These are phyloP conservation scores for Eucidaris tribuloides DNA, from an alignment of 35 echinoderm and acorn worm species.

Conservation along the genomic window DNA sequence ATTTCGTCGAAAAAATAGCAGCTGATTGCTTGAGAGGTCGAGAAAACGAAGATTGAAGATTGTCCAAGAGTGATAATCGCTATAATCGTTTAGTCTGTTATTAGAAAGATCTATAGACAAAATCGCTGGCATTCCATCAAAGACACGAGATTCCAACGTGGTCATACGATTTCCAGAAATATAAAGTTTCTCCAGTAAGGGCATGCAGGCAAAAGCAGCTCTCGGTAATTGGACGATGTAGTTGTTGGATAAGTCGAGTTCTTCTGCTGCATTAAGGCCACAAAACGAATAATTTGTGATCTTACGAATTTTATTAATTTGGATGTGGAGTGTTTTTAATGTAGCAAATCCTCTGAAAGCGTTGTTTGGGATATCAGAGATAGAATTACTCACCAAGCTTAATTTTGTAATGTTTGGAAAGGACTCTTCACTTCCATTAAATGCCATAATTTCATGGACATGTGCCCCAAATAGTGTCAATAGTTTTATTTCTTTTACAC, in stretches of 20 bases:
- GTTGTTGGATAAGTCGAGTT: slow-evolving; percentile 3
- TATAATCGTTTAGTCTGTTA: not conserved
- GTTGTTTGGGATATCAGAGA: not conserved
- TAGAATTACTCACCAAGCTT: not conserved
- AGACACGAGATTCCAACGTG: not conserved
- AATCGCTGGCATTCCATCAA: not conserved
- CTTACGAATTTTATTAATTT: not conserved
- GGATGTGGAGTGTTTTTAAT: not conserved
- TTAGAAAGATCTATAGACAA: not conserved
- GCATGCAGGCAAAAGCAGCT: not conserved
- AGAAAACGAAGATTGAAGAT: not conserved
- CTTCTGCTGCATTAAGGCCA: not conserved
- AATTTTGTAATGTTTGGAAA: not conserved
- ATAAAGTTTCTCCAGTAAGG: not conserved
- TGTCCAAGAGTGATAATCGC: not conserved
- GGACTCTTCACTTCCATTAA: not conserved
- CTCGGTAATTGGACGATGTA: not conserved
- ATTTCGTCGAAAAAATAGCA: not conserved
- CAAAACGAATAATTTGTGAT: not conserved
- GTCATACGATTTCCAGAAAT: not conserved
- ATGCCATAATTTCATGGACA: not conserved
- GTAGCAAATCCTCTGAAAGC: not conserved
- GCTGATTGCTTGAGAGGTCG: not conserved
- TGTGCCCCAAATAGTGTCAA: not conserved
- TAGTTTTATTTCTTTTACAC: not conserved